phyloP scores from a whole-genome alignment of 2,888 invertebrate species.

The Holacanthella duospinosa region DNA sequence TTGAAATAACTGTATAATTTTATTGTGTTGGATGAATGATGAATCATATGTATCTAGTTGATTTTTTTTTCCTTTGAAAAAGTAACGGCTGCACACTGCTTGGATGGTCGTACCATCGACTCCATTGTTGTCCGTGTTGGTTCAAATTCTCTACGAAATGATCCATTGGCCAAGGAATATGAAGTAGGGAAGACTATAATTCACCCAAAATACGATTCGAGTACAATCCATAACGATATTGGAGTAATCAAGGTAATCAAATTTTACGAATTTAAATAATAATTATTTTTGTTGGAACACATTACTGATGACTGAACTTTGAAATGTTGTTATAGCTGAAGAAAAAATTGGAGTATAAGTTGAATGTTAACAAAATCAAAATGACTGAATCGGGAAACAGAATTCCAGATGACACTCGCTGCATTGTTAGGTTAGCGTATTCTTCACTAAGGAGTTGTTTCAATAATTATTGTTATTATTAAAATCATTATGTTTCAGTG shows the following conservation, averaged over 20 bases:
- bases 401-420: slow-evolving; percentile 2
- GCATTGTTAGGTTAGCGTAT: slow-evolving; percentile 13
- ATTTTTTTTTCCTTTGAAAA: neutral
- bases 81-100: slow-evolving; percentile 34
- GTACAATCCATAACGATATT: slow-evolving; percentile 31
- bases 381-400: neutral
- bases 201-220: slow-evolving; percentile 29
- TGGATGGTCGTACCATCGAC: slow-evolving; percentile 13
- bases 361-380: neutral
- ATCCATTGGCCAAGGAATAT: slow-evolving; percentile 22
- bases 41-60: neutral
- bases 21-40: neutral
- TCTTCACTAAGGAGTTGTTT: neutral
- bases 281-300: neutral
- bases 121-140: slow-evolving; percentile 33
- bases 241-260: slow-evolving; percentile 26
- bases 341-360: slow-evolving; percentile 2
- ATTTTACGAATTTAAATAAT: neutral
- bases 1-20: neutral
- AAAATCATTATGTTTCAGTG: slow-evolving; percentile 15
- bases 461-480: neutral
- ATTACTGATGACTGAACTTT: neutral
- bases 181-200: slow-evolving; percentile 19
- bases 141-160: slow-evolving; percentile 24
- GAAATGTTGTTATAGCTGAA: neutral